Conservation (phyloP, 2,113 vertebrate species). For the Lutjanus erythropterus region DNA sequence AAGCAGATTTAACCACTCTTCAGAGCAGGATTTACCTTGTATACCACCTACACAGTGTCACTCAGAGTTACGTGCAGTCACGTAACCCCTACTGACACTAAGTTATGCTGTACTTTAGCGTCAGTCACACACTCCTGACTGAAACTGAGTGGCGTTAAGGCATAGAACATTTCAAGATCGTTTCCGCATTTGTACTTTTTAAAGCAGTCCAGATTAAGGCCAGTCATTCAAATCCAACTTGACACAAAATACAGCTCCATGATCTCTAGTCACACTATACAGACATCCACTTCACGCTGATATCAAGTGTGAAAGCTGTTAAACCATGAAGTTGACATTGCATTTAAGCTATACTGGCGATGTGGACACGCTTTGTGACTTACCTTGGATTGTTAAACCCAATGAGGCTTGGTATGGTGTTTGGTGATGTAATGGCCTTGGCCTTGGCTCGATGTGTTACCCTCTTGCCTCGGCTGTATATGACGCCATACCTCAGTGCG, state of each 20-base stretch:
- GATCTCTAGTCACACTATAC: neutral
- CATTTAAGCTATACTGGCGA: constrained; percentile 17
- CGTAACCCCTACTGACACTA: constrained; percentile 22
- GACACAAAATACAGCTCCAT: constrained; percentile 29
- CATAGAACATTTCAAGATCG: constrained; percentile 35
- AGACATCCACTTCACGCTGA: constrained; percentile 15
- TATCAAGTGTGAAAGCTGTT: constrained; percentile 23
- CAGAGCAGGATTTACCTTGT: constrained; percentile 41
- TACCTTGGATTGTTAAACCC: constrained; percentile 53
- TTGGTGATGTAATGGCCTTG: constrained; percentile 52
- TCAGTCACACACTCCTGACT: constrained; percentile 23
- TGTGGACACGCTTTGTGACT: constrained; percentile 24
- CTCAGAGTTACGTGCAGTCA: constrained; percentile 34
- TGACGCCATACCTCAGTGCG: neutral
- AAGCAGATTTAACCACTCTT: constrained; percentile 25
- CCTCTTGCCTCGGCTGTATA: constrained; percentile 4
- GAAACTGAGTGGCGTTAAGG: constrained; percentile 39
- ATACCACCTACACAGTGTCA: constrained; percentile 6
- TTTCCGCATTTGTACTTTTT: constrained; percentile 17
- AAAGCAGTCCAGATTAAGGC: constrained; percentile 25
- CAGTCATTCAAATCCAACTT: constrained; percentile 42
- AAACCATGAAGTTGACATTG: constrained; percentile 29
- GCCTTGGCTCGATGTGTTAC: constrained; percentile 22
- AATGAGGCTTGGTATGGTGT: constrained; percentile 53
- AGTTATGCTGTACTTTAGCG: constrained; percentile 27